These are phyloP conservation scores for Lamellibrachia luymesi DNA, from an alignment of 1,140 invertebrate genomes.

Conservation along the genomic window DNA sequence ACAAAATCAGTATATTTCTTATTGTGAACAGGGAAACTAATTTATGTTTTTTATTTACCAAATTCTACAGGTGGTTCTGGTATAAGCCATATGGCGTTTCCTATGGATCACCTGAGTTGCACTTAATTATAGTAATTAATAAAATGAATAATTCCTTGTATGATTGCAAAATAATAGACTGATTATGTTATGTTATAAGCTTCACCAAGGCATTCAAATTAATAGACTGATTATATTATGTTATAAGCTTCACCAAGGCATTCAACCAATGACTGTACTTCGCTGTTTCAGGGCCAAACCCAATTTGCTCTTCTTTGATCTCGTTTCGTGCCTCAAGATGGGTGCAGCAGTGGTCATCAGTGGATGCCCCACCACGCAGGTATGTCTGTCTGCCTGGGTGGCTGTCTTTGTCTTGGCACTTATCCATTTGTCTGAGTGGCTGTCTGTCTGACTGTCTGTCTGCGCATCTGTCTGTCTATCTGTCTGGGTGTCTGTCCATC, in stretches of 20 bases:
- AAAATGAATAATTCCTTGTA: too few species aligned
- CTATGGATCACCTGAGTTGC: too few species aligned
- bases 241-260: background rate
- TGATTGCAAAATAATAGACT: too few species aligned
- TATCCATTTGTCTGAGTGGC: background rate
- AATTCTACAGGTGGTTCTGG: too few species aligned
- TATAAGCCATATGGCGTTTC: too few species aligned
- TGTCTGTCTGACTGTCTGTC: background rate
- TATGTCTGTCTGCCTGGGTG: conserved; percentile 39
- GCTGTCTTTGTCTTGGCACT: background rate
- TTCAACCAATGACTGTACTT: background rate
- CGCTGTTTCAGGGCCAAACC: conserved; percentile 44
- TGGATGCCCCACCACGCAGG: conserved; percentile 83
- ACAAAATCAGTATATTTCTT: too few species aligned
- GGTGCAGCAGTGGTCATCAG: conserved; percentile 69
- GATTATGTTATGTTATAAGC: too few species aligned
- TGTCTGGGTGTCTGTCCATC: background rate
- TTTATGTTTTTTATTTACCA: too few species aligned
- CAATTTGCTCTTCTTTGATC: conserved; percentile 53
- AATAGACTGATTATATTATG: too few species aligned
- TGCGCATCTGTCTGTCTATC: background rate
- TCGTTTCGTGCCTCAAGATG: conserved; percentile 49
- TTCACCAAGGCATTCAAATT: too few species aligned
- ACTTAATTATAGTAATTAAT: too few species aligned
- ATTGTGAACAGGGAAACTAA: too few species aligned